phyloP scores from a whole-genome alignment of 2,888 invertebrate species.

The Drosophila vallismaia region DNA sequence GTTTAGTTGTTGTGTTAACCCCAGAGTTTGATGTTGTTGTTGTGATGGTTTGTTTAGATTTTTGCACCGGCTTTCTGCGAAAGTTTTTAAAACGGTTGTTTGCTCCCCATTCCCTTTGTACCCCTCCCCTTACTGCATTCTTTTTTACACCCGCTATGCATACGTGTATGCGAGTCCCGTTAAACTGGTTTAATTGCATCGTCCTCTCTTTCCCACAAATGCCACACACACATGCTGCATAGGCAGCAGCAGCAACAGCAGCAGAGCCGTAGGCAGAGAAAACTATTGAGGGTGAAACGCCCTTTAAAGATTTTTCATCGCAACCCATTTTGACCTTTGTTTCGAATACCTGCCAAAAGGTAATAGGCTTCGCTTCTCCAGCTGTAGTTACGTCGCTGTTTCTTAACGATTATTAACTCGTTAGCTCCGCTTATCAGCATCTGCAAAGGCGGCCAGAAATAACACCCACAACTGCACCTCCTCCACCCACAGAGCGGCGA shows the following conservation, averaged over 20 bases:
- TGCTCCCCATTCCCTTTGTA: constrained; percentile 14
- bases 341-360: not conserved
- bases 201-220: constrained; percentile 28
- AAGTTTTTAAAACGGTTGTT: constrained; percentile 65
- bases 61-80: constrained; percentile 62
- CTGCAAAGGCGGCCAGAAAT: constrained; percentile 1
- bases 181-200: constrained; percentile 72
- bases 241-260: not conserved
- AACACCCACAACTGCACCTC: constrained; percentile 11
- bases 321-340: not conserved
- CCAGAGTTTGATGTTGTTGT: constrained; percentile 39
- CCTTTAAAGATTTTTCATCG: not conserved
- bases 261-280: not conserved
- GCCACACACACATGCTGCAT: not conserved
- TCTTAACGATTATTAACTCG: constrained; percentile 23
- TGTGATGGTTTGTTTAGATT: constrained; percentile 59
- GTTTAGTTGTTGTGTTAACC: constrained; percentile 20
- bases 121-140: constrained; percentile 2
- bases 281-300: not conserved
- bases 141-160: constrained; percentile 24
- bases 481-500: not conserved
- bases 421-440: constrained; percentile 40
- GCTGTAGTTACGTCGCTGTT: constrained; percentile 10
- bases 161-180: constrained; percentile 47
- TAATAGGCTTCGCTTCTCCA: constrained; percentile 15